Conservation (phyloP, 2,888 invertebrate genomes). For the Eumerus sabulonum region DNA sequence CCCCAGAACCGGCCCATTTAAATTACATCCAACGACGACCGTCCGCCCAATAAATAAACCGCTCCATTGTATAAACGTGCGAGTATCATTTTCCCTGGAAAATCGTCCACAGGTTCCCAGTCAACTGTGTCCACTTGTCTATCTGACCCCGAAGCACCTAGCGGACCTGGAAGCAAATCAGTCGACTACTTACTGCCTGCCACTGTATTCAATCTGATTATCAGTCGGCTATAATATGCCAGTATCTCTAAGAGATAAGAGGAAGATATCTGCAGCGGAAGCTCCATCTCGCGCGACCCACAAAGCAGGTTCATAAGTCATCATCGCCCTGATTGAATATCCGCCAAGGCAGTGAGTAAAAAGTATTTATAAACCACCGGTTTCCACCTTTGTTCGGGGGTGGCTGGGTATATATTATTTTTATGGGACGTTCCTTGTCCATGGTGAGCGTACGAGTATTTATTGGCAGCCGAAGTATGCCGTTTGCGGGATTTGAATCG, state of each 20-base stretch:
- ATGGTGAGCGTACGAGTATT: conserved; percentile 39
- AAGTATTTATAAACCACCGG: neutral
- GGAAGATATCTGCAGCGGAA: conserved; percentile 30
- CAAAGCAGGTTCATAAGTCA: neutral
- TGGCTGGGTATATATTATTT: conserved; percentile 53
- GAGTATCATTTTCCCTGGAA: conserved; percentile 49
- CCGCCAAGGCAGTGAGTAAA: conserved; percentile 45
- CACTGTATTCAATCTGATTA: conserved; percentile 37
- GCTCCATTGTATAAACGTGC: conserved; percentile 18
- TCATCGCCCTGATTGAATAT: conserved; percentile 54
- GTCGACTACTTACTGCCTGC: conserved; percentile 33
- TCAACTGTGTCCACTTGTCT: too few species aligned
- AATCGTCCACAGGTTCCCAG: conserved; percentile 9
- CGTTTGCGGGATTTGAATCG: conserved; percentile 39
- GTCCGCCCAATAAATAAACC: conserved; percentile 31
- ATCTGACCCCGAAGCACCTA: conserved; percentile 24
- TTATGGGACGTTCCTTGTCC: conserved; percentile 57
- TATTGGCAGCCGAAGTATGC: conserved; percentile 47
- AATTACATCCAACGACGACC: conserved; percentile 34
- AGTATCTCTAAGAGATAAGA: conserved; percentile 22
- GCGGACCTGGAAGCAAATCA: neutral
- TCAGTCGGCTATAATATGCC: conserved; percentile 48
- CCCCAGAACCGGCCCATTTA: conserved; percentile 49
- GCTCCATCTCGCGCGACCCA: conserved; percentile 8
- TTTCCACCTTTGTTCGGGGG: conserved; percentile 22